These are phyloP conservation scores for Myiozetetes cayanensis DNA, from an alignment of 2,113 vertebrate species.

Conservation along the genomic window DNA sequence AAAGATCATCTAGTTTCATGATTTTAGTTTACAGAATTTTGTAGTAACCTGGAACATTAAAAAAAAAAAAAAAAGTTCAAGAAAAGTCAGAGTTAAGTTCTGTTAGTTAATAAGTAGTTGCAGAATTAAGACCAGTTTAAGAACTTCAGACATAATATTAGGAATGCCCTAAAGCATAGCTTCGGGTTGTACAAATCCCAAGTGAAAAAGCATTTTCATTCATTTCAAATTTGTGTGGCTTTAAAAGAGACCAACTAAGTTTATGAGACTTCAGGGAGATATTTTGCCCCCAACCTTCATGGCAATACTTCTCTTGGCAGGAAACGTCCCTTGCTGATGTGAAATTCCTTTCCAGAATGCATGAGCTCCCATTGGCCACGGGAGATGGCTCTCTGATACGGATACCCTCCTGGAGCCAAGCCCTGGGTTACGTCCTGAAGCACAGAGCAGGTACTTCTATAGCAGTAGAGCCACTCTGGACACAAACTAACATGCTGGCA, in stretches of 20 bases:
- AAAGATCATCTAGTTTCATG: not conserved
- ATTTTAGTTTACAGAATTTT: not conserved
- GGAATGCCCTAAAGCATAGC: not conserved
- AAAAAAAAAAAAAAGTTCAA: not conserved
- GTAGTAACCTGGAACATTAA: not conserved
- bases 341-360: not conserved
- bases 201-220: not conserved
- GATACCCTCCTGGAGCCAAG: not conserved
- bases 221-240: not conserved
- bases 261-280: not conserved
- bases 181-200: not conserved
- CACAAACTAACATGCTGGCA: not conserved
- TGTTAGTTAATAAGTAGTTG: not conserved
- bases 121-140: not conserved
- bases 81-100: not conserved
- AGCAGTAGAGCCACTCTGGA: not conserved
- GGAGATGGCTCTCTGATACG: not conserved
- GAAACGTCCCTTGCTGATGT: accelerated
- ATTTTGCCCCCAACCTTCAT: not conserved
- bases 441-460: not conserved
- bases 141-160: not conserved
- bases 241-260: not conserved
- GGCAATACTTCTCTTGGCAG: not conserved
- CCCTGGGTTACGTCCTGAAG: not conserved
- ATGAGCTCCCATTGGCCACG: not conserved